Evolutionary conservation across 1,140 invertebrate species (phyloP).

Genomic region (Caenorhabditis latens): DNA sequence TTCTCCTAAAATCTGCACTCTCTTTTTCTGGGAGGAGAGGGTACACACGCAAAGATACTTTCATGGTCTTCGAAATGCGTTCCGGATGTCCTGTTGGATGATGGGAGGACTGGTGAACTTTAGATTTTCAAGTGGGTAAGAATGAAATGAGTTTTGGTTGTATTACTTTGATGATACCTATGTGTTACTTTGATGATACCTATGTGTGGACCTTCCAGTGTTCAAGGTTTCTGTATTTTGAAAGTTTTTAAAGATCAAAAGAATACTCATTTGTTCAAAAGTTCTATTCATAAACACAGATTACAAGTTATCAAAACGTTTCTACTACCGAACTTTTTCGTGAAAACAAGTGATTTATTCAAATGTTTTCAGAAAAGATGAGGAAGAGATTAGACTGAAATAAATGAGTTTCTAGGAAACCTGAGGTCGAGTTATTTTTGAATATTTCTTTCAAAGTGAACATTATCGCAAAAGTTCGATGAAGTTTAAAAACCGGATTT

Average conservation of each 20-base stretch:
- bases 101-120: not conserved
- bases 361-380: not conserved
- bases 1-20: conserved; percentile 40
- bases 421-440: too few species aligned
- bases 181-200: not conserved
- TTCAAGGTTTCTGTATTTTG: too few species aligned
- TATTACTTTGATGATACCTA: not conserved
- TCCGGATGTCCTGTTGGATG: conserved; percentile 40
- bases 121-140: not conserved
- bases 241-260: too few species aligned
- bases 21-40: not conserved
- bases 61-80: conserved; percentile 20
- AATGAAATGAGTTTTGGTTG: not conserved
- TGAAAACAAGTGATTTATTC: too few species aligned
- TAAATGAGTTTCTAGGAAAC: not conserved
- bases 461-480: too few species aligned
- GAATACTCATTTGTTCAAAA: too few species aligned
- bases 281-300: too few species aligned
- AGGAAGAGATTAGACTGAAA: not conserved
- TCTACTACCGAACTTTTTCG: too few species aligned
- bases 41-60: not conserved
- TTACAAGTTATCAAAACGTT: too few species aligned
- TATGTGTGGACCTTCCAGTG: too few species aligned
- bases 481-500: too few species aligned
- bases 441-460: too few species aligned